Percentiles rank a stretch among this genome's conserved stretches.
These are phyloP conservation scores for Heterodera filipjevi DNA, from an alignment of 2,888 invertebrate genomes.

Conservation along the genomic window DNA sequence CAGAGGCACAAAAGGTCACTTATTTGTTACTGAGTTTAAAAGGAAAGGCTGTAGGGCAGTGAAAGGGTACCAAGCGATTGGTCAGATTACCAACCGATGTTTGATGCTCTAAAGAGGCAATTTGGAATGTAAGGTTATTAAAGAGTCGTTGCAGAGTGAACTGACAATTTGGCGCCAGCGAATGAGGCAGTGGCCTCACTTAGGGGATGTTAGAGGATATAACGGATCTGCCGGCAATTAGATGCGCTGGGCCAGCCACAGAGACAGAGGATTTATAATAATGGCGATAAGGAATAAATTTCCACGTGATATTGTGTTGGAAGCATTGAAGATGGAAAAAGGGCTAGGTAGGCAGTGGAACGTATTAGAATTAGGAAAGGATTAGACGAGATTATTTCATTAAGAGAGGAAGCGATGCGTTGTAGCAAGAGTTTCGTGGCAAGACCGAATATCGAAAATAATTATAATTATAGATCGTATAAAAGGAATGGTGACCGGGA, in stretches of 20 bases:
- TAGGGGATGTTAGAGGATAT: not conserved
- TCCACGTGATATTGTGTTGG: not conserved
- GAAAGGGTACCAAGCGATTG: not conserved
- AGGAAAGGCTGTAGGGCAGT: constrained; percentile 7
- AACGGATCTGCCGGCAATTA: constrained; percentile 7
- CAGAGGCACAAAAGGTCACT: not conserved
- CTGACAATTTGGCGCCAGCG: not conserved
- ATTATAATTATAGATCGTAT: no score
- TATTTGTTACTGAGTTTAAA: constrained; percentile 3
- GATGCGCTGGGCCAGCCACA: not conserved
- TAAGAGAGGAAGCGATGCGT: constrained; percentile 3
- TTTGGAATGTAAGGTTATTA: not conserved
- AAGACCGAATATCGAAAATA: no score
- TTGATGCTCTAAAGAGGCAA: not conserved
- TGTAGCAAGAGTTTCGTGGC: not conserved
- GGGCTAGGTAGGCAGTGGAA: not conserved
- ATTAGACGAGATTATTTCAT: not conserved
- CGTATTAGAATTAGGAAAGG: not conserved
- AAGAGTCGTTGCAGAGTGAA: not conserved
- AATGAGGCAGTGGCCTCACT: not conserved
- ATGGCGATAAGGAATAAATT: not conserved
- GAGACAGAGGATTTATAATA: not conserved
- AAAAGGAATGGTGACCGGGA: no score
- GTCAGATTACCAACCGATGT: not conserved
- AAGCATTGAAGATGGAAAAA: not conserved